Base-by-base conservation (phyloP, 2,113 vertebrate species). In the Crotalus horridus region DNA sequence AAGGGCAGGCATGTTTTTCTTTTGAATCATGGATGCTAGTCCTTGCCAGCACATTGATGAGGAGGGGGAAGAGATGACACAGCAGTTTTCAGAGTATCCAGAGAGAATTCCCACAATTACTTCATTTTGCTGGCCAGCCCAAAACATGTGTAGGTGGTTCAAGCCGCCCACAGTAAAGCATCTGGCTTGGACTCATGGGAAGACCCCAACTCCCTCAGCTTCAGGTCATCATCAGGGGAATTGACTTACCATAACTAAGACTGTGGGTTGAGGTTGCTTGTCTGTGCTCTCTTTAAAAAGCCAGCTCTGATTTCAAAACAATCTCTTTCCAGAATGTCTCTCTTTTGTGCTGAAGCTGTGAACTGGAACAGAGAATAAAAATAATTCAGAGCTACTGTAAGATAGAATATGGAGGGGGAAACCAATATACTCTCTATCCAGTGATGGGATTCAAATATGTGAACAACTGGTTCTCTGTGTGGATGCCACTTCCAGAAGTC, bases 81-180 rank as follows among this genome's bases (percentile, higher is more conserved):
- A 61, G 92, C 92, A 61, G 46, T 85, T 85, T 61, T 48, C 88
- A n/a, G 54, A 43, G 11, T 4, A 20, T 39, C 55, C 88, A 93
- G 20, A 51, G 61, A 61, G 88, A 90, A 85, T 93, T 93, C 88
- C 88, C 88, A 89, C 39, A 53, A n/a, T 89, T 88, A 93, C 74
- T n/a, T 90, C 92, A 85, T 29, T 56, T 56, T 51, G 24, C 29
- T 86, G 88, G 88, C 69, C 55, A 53, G 88, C 55, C 51, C 54
- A 64, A 5, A 81, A 13, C 9, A 6, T 86, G 74, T 26, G 92
- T 90, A 85, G 88, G 69, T 85, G 29, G 92, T 90, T 90, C 43
- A 61, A 26, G 17, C 88, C 46, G 8, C 92, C 88, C 88, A 61
- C 92, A 89, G 24, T 39, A 56, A 90, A 90, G 54, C 39, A 33